Base-by-base conservation (phyloP, 2,797 vertebrate species). In the Phataginus tetradactyla region DNA sequence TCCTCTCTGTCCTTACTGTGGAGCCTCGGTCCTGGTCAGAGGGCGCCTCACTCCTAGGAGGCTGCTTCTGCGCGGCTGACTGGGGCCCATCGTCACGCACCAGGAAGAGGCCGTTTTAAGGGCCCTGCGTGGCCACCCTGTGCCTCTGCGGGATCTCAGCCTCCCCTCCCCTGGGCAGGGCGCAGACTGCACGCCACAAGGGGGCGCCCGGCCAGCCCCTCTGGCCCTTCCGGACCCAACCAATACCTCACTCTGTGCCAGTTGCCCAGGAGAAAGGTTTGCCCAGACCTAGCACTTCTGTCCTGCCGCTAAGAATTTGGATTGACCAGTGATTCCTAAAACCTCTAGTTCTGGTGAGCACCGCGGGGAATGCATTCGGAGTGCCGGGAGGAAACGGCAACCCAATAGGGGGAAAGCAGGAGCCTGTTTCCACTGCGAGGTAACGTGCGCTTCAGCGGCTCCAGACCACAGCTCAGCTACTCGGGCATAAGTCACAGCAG, bases 101-200 rank as follows among this genome's bases (percentile, higher is more conserved):
- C 20, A 4, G 21, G 4, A 55, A 11, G 34, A 3, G 17, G 12
- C 37, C 45, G 11, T 45, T 72, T 27, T 49, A 27, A 29, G 53
- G 29, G 2, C 45, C 32, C 21, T 13, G n/a, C 3, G 27, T 57
- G 42, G 42, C 37, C 25, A 11, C 1, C 17, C 0, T 0, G 53
- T 14, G 5, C 29, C 53, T 68, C 9, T 2, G 9, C 39, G n/a
- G 81, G 29, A 42, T 57, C 29, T 72, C 74, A 79, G 27, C 29
- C 14, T 4, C 23, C 55, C 59, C 39, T 49, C 18, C 12, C 32
- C 10, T 14, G 0, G 5, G 20, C 5, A 15, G 74, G 8, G 12
- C 57, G 9, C 80, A 25, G 20, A 18, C 45, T 39, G 29, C 5
- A 1, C 18, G 32, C 8, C 45, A 0, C 1, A 5, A 1, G 0